Evolutionary conservation across 1,140 invertebrate genomes (phyloP).

Genomic region (Sinonovacula constricta): DNA sequence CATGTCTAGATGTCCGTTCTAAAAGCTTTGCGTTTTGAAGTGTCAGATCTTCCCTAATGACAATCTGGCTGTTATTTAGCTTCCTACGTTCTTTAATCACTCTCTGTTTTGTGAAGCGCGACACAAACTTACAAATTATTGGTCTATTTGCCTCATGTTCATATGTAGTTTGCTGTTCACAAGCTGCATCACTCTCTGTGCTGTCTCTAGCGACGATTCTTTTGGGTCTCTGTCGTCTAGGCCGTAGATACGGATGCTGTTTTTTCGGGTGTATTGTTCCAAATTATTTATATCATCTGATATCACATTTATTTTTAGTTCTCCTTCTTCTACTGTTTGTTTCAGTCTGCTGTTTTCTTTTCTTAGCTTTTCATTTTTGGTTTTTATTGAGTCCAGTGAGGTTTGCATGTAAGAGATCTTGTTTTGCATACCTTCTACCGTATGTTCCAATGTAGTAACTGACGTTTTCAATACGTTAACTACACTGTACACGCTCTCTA

Average conservation of each 20-base stretch:
- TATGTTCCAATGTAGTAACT: not conserved
- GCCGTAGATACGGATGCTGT: not conserved
- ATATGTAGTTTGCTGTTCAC: not conserved
- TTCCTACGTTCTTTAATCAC: not conserved
- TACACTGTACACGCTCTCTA: not conserved
- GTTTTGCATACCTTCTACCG: not conserved
- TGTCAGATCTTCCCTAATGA: not conserved
- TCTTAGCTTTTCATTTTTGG: not conserved
- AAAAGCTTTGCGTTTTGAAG: not conserved
- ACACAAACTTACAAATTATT: conserved; percentile 5
- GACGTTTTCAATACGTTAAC: not conserved
- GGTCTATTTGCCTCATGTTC: not conserved
- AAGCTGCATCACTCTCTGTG: not conserved
- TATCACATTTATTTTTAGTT: not conserved
- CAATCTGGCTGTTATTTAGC: not conserved
- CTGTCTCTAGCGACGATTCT: not conserved
- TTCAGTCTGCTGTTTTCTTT: too few species aligned
- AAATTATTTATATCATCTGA: not conserved
- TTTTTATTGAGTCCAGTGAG: not conserved
- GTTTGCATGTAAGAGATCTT: conserved; percentile 6
- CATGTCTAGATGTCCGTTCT: not conserved
- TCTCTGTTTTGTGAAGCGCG: not conserved
- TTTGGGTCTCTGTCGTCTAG: not conserved
- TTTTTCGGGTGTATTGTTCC: conserved; percentile 3
- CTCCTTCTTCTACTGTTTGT: not conserved